These are phyloP conservation scores for Enoplosus armatus DNA, from an alignment of 2,797 vertebrate species.

Conservation along the genomic window DNA sequence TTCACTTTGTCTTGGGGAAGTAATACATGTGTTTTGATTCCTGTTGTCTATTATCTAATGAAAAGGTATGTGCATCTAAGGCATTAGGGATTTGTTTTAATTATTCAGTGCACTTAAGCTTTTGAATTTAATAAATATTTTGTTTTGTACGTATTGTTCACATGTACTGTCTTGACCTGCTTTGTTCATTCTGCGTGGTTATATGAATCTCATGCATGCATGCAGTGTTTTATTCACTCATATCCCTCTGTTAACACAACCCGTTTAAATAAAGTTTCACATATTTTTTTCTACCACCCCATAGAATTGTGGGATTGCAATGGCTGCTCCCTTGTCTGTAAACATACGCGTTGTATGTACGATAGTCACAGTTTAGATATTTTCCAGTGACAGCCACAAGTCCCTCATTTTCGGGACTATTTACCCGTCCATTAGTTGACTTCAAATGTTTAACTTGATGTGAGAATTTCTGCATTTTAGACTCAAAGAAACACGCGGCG, in stretches of 20 bases:
- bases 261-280: slow-evolving; percentile 41
- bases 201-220: not conserved
- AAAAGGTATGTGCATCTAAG: not conserved
- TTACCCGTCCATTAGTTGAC: fast-evolving
- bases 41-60: not conserved
- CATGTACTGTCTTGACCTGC: not conserved
- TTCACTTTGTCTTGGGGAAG: not conserved
- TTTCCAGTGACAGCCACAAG: not conserved
- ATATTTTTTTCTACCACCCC: not conserved
- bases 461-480: slow-evolving; percentile 5
- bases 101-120: not conserved
- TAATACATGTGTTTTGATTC: not conserved
- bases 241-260: not conserved
- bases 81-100: not conserved
- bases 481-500: not conserved
- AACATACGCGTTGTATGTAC: slow-evolving; percentile 73
- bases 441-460: not conserved
- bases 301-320: slow-evolving; percentile 81
- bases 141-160: not conserved
- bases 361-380: slow-evolving; percentile 27
- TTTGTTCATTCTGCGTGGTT: not conserved
- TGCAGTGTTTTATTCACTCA: not conserved
- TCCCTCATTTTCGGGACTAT: not conserved
- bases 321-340: slow-evolving; percentile 78
- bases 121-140: not conserved